Conservation (phyloP, 2,113 vertebrate genomes). For the Enhydra lutris region DNA sequence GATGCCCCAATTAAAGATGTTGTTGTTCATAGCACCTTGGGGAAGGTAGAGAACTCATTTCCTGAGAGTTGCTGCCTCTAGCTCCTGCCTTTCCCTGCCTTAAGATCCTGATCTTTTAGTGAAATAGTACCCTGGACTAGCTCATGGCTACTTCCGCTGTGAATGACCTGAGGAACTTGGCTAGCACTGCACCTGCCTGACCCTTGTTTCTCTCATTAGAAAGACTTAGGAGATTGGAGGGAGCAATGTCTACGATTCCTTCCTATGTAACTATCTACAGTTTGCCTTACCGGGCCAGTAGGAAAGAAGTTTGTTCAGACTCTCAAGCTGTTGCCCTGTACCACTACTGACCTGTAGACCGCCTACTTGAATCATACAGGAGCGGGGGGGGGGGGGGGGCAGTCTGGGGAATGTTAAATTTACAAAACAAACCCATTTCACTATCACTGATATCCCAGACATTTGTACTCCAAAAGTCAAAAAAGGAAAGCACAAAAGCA, state of each 20-base stretch:
- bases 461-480: neutral
- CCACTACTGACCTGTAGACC: fast-evolving
- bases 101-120: neutral
- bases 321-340: too few species aligned
- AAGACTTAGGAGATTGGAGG: neutral
- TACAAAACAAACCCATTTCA: neutral
- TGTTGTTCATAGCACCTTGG: too few species aligned
- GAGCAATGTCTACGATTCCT: neutral
- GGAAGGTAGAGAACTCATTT: neutral
- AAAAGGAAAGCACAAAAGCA: neutral
- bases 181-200: fast-evolving
- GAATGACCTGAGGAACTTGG: neutral
- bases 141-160: fast-evolving
- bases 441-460: neutral
- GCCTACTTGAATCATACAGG: neutral
- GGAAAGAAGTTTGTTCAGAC: neutral
- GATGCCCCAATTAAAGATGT: neutral
- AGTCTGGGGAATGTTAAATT: neutral
- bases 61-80: too few species aligned
- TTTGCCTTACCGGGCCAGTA: neutral
- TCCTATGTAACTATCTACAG: neutral
- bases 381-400: fast-evolving
- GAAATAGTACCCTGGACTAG: neutral
- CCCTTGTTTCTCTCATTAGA: neutral
- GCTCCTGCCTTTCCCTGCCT: neutral